Conservation (phyloP, 1,140 invertebrate species). For the Chlorops oryzae region DNA sequence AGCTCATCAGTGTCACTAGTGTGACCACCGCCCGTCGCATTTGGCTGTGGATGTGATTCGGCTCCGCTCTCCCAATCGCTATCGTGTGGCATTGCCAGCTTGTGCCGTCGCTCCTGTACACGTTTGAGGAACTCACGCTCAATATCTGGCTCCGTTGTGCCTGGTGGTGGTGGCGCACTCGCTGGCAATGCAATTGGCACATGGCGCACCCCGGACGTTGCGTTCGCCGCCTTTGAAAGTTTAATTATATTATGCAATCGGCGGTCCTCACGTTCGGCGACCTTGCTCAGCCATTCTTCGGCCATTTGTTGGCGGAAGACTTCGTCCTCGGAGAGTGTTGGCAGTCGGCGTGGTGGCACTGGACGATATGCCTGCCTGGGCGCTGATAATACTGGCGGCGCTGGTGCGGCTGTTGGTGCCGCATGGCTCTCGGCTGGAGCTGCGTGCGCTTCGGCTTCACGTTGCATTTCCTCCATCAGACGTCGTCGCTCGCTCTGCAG, state of each 20-base stretch:
- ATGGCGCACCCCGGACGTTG: constrained; percentile 20
- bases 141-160: constrained; percentile 54
- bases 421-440: too few relatives aligned
- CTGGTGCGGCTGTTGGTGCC: too few relatives aligned
- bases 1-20: constrained; percentile 54
- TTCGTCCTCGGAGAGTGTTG: constrained; percentile 54
- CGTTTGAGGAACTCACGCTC: constrained; percentile 68
- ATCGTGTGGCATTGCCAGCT: constrained; percentile 43
- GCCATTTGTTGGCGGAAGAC: constrained; percentile 71
- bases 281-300: constrained; percentile 71
- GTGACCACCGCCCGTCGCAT: constrained; percentile 51
- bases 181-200: too few relatives aligned
- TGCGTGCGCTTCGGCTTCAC: too few relatives aligned
- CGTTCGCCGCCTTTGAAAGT: constrained; percentile 49
- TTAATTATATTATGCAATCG: constrained; percentile 73
- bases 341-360: constrained; percentile 37
- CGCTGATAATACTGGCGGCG: constrained; percentile 18
- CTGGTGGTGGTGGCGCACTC: constrained; percentile 27
- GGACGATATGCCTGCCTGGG: constrained; percentile 29
- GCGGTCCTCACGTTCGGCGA: constrained; percentile 69
- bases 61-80: constrained; percentile 46
- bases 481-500: constrained; percentile 54
- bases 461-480: constrained; percentile 45
- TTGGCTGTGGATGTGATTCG: constrained; percentile 34
- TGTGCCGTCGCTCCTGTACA: constrained; percentile 52